Percentiles rank a stretch among this genome's conserved stretches.
phyloP scores from a whole-genome alignment of 2,888 invertebrate genomes.

The Masnerella sp. region DNA sequence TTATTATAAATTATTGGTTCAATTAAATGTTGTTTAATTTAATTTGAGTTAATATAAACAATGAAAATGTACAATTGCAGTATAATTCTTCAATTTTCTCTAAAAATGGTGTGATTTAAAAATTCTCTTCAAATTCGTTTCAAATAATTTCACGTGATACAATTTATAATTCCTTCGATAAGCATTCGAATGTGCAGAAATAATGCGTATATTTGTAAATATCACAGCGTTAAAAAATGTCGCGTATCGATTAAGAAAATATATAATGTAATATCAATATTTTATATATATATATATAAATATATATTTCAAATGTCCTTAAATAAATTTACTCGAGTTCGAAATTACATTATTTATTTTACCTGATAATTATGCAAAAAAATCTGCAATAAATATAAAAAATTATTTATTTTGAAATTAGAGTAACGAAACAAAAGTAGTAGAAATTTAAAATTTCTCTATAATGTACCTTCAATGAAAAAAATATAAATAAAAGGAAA shows the following conservation, averaged over 20 bases:
- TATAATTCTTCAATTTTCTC: slow-evolving; percentile 3
- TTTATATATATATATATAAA: slow-evolving; percentile 16
- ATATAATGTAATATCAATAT: slow-evolving; percentile 5
- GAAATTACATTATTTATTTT: slow-evolving; percentile 6
- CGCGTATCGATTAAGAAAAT: slow-evolving; percentile 15
- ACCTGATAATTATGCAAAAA: too few species aligned
- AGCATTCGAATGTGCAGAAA: neutral
- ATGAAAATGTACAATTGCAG: too few species aligned
- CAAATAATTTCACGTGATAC: neutral
- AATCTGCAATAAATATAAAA: neutral
- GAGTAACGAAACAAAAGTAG: slow-evolving; percentile 28
- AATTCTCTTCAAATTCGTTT: neutral
- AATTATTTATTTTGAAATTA: slow-evolving; percentile 31
- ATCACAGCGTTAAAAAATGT: slow-evolving; percentile 5
- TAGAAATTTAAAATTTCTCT: slow-evolving; percentile 25
- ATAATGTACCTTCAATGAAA: slow-evolving; percentile 45
- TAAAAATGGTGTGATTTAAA: neutral
- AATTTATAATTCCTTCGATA: too few species aligned
- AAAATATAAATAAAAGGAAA: slow-evolving; percentile 8
- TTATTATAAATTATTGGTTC: too few species aligned
- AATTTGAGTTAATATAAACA: too few species aligned
- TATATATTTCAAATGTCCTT: too few species aligned
- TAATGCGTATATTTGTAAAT: slow-evolving; percentile 14
- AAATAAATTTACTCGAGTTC: neutral
- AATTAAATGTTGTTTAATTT: too few species aligned